Conservation (phyloP, 1,140 invertebrate genomes). For the Triops cancriformis region DNA sequence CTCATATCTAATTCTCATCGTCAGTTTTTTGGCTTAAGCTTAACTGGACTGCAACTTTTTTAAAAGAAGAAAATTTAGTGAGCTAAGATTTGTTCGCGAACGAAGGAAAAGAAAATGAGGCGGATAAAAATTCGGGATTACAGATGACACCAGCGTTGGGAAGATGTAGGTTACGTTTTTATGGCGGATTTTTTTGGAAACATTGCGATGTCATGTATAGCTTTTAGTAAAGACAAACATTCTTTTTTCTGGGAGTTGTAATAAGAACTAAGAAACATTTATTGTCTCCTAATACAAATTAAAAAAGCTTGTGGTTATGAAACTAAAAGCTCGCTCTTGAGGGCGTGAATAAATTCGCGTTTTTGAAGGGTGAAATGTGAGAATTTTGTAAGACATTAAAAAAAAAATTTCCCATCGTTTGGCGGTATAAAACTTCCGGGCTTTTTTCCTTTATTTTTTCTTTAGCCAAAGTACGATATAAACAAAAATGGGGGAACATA, state of each 20-base stretch:
- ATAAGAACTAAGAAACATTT: neutral
- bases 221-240: neutral
- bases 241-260: neutral
- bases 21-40: slow-evolving; percentile 10
- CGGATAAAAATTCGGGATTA: neutral
- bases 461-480: neutral
- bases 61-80: neutral
- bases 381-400: too few species aligned
- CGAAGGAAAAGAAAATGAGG: neutral
- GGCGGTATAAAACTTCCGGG: neutral
- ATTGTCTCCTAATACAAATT: slow-evolving; percentile 4
- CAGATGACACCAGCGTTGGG: neutral
- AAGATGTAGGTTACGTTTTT: neutral
- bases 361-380: neutral
- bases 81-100: neutral
- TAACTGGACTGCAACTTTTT: neutral
- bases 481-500: neutral
- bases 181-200: neutral
- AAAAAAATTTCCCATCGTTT: neutral
- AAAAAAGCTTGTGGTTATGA: neutral
- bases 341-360: neutral
- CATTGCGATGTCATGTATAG: neutral
- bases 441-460: neutral
- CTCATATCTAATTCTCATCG: slow-evolving; percentile 10
- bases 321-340: neutral